Evolutionary conservation across 2,113 vertebrate genomes (phyloP).

Genomic region (Dendropsophus ebraccatus): DNA sequence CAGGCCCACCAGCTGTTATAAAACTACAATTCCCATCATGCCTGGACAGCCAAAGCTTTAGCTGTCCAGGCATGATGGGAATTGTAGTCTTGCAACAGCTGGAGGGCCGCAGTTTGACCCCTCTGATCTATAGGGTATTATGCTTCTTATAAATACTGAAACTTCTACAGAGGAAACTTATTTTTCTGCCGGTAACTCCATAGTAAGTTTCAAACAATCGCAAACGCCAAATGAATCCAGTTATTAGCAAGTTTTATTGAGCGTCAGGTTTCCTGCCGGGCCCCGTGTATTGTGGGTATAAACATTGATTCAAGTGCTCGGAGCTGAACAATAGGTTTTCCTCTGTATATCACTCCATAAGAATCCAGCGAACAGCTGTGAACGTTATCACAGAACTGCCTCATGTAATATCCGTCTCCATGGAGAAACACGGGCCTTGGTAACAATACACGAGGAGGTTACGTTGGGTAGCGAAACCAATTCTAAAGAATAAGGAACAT

Average conservation of each 20-base stretch:
- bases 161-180: neutral
- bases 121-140: neutral
- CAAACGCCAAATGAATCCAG: neutral
- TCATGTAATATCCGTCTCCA: slow-evolving; percentile 48
- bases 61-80: too few species aligned
- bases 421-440: slow-evolving; percentile 27
- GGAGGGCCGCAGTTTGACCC: too few species aligned
- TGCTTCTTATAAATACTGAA: neutral
- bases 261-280: slow-evolving; percentile 13
- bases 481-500: neutral
- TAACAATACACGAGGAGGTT: slow-evolving; percentile 12
- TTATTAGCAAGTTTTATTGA: slow-evolving; percentile 14
- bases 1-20: too few species aligned
- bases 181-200: neutral
- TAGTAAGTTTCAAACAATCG: slow-evolving; percentile 13
- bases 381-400: slow-evolving; percentile 34
- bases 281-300: slow-evolving; percentile 7
- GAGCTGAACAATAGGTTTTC: slow-evolving; percentile 52
- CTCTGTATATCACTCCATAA: slow-evolving; percentile 36
- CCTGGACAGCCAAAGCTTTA: too few species aligned
- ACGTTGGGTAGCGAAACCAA: neutral
- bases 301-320: neutral
- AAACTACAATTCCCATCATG: too few species aligned
- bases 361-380: slow-evolving; percentile 44
- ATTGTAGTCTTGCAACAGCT: too few species aligned